Conservation (phyloP, 2,888 invertebrate species). For the Melinaea marsaeus region DNA sequence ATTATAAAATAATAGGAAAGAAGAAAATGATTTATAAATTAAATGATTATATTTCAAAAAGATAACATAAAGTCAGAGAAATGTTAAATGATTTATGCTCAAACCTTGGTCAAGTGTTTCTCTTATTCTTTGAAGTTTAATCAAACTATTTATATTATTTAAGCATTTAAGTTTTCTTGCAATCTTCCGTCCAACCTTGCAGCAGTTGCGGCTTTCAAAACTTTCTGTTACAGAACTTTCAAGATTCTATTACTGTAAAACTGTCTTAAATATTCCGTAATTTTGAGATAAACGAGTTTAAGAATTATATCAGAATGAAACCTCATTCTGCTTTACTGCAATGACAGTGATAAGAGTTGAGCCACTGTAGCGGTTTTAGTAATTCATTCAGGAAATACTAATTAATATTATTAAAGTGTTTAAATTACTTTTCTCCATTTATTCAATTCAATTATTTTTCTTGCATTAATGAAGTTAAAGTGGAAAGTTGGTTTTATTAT, state of each 20-base stretch:
- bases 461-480: background rate
- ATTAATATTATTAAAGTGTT: slow-evolving; percentile 5
- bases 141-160: slow-evolving; percentile 7
- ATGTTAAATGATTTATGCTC: background rate
- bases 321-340: slow-evolving; percentile 2
- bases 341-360: slow-evolving; percentile 4
- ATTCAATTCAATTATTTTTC: background rate
- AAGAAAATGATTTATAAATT: too few species aligned
- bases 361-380: background rate
- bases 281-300: slow-evolving; percentile 4
- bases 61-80: background rate
- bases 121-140: slow-evolving; percentile 7
- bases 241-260: slow-evolving; percentile 4
- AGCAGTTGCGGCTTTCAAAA: slow-evolving; percentile 7
- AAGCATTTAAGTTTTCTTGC: slow-evolving; percentile 7
- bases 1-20: too few species aligned
- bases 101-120: slow-evolving; percentile 4
- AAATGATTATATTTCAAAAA: background rate
- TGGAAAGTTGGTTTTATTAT: too few species aligned
- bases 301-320: slow-evolving; percentile 5
- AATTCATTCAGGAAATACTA: slow-evolving; percentile 5
- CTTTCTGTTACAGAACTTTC: slow-evolving; percentile 4
- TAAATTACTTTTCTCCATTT: background rate
- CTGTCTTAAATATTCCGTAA: slow-evolving; percentile 8
- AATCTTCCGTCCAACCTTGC: slow-evolving; percentile 5